Evolutionary conservation across 2,888 invertebrate genomes (phyloP), one percentile per base, ranked within the genome.

Genomic region (Podotricha telesiphe): DNA sequence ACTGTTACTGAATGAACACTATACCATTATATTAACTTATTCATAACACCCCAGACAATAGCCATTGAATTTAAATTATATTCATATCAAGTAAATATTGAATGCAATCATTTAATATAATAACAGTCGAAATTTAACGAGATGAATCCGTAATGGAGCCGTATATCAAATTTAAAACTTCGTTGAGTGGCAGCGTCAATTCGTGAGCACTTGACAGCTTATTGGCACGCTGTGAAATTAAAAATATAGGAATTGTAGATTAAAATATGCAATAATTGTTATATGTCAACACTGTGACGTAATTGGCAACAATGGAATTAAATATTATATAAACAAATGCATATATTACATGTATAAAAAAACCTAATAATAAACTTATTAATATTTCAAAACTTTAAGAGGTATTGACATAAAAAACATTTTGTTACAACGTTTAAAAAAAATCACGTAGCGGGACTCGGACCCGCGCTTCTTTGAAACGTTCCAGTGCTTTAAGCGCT

Each of bases 81-180:
- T n/a, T n/a, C 5, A 45, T 45, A 45, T 59, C 15, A 62, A n/a
- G 37, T 19, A 34, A 48, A 62, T 48, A 48, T 62, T 34, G 11
- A 28, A 50, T 62, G 19, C 62, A 28, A 61, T 62, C 19, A 13
- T 48, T 62, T 50, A 62, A 62, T 62, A 50, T 34, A 62, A 62
- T 62, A 62, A 62, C 34, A 28, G 48, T 19, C 34, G 19, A 48
- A 37, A 19, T 37, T 37, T 13, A 62, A 62, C 37, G 48, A 47
- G 47, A 62, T 22, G 58, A 45, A 59, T 48, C 19, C 28, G 37
- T 50, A 20, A 48, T 62, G 47, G 62, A 62, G 48, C 48, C 48
- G 48, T 48, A 62, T 62, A 50, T 62, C 34, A 50, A 50, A 62
- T 50, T 62, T 62, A 62, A 62, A 62, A 37, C 19, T 62, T 34